Conservation (phyloP, 2,888 invertebrate species). For the Morpho achilles region DNA sequence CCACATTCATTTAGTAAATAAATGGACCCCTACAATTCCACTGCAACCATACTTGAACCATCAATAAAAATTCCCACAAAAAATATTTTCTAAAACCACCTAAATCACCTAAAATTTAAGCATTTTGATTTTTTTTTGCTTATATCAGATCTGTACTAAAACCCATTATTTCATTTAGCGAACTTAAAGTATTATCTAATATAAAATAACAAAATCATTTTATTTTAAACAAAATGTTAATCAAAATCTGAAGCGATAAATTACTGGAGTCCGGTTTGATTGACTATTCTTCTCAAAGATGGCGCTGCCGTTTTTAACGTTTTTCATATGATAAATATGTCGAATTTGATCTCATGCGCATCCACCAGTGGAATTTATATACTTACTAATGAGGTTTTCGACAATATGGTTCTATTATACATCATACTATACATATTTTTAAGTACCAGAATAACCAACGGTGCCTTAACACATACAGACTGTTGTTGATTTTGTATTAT, state of each 20-base stretch:
- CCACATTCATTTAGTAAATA: slow-evolving; percentile 18
- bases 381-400: slow-evolving; percentile 26
- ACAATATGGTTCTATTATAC: slow-evolving; percentile 38
- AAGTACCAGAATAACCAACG: slow-evolving; percentile 54
- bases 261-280: too few relatives aligned
- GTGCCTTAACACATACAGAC: slow-evolving; percentile 57
- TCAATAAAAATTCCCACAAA: background rate
- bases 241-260: too few relatives aligned
- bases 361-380: slow-evolving; percentile 68
- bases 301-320: background rate
- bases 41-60: slow-evolving; percentile 3
- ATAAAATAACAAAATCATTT: too few relatives aligned
- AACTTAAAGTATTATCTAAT: too few relatives aligned
- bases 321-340: slow-evolving; percentile 40
- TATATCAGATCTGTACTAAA: background rate
- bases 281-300: background rate
- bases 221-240: too few relatives aligned
- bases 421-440: slow-evolving; percentile 30
- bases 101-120: background rate
- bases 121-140: background rate
- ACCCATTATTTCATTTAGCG: too few relatives aligned
- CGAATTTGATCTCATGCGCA: slow-evolving; percentile 74
- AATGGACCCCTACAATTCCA: slow-evolving; percentile 12
- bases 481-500: slow-evolving; percentile 31
- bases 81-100: background rate